These are phyloP conservation scores for Amphibalanus amphitrite DNA, from an alignment of 1,140 invertebrate genomes.

Conservation along the genomic window DNA sequence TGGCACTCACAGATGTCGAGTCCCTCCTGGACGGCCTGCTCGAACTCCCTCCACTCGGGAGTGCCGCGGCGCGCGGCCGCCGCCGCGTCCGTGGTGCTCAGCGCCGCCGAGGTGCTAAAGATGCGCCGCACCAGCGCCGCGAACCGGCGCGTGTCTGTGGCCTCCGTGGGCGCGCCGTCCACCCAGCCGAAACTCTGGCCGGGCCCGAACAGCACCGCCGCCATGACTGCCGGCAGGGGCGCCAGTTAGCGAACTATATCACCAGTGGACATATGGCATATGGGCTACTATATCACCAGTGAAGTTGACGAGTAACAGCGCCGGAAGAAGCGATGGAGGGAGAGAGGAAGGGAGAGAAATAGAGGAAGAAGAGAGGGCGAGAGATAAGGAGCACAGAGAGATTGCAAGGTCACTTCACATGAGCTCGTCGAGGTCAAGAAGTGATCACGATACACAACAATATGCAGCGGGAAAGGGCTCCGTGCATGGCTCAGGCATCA, in stretches of 20 bases:
- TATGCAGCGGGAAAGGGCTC: no score
- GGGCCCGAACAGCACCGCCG: constrained; percentile 46
- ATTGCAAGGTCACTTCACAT: no score
- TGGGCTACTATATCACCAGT: no score
- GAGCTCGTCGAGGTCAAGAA: no score
- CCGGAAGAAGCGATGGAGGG: no score
- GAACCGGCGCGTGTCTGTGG: constrained; percentile 32
- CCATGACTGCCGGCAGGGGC: constrained; percentile 34
- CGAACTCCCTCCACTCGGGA: constrained; percentile 54
- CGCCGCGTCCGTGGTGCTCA: constrained; percentile 46
- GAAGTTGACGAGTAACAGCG: no score
- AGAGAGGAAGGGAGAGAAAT: no score
- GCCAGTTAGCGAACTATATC: background rate
- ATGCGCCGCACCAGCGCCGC: constrained; percentile 47
- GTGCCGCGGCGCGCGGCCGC: constrained; percentile 42
- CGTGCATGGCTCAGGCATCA: no score
- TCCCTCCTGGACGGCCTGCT: constrained; percentile 40
- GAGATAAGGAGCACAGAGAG: no score
- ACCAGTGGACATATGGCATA: constrained; percentile 1
- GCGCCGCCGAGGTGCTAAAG: constrained; percentile 46
- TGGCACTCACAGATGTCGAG: constrained; percentile 31
- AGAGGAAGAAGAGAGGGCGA: no score
- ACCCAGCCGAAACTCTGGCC: constrained; percentile 19
- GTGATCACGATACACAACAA: no score
- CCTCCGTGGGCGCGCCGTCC: constrained; percentile 21